Conservation (phyloP, 2,888 invertebrate species). For the Empis livida region DNA sequence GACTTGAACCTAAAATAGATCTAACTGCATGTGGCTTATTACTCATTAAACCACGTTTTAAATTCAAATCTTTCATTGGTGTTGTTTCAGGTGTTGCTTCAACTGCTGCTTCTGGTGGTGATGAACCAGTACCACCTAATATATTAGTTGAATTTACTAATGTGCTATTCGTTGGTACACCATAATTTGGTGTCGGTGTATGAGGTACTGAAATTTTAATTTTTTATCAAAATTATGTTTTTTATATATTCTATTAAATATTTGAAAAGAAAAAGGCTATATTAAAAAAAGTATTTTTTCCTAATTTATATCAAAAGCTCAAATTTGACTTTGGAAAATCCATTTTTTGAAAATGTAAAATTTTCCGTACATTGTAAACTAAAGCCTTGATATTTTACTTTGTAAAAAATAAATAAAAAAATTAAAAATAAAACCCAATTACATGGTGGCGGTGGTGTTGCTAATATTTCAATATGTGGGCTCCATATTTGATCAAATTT, state of each 20-base stretch:
- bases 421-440: too few relatives aligned
- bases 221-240: too few relatives aligned
- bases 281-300: too few relatives aligned
- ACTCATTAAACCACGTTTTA: conserved; percentile 22
- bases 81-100: conserved; percentile 85
- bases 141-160: conserved; percentile 14
- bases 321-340: too few relatives aligned
- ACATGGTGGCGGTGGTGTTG: conserved; percentile 32
- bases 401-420: too few relatives aligned
- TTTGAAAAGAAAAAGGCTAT: too few relatives aligned
- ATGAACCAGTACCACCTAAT: conserved; percentile 44
- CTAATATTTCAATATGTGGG: conserved; percentile 30
- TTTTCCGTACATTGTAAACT: too few relatives aligned
- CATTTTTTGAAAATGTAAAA: too few relatives aligned
- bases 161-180: conserved; percentile 27
- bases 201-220: conserved; percentile 40
- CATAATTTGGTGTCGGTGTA: conserved; percentile 40
- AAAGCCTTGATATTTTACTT: too few relatives aligned
- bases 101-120: conserved; percentile 75
- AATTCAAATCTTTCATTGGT: conserved; percentile 50
- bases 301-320: too few relatives aligned
- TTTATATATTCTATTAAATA: too few relatives aligned
- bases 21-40: conserved; percentile 47
- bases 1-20: conserved; percentile 42
- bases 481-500: conserved; percentile 27